Evolutionary conservation across 2,113 vertebrate genomes (phyloP).

Genomic region (Nibea albiflora): DNA sequence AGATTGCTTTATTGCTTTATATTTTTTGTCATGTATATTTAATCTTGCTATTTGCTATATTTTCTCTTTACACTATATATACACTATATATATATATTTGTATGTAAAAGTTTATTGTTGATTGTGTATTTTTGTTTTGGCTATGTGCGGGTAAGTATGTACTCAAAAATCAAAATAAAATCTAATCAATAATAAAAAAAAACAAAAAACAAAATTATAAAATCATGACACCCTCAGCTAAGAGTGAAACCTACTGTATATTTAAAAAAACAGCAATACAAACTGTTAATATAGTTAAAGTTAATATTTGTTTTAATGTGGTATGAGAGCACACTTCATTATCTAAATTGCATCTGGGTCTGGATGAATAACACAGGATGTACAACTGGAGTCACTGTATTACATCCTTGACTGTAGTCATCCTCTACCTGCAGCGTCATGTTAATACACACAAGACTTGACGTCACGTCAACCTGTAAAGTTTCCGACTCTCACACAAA

Average conservation of each 20-base stretch:
- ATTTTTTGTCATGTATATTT: too few species aligned
- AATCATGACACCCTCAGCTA: background rate
- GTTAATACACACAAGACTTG: background rate
- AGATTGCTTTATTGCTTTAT: too few species aligned
- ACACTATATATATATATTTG: too few species aligned
- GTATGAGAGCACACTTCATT: background rate
- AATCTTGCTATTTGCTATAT: too few species aligned
- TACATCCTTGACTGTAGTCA: conserved; percentile 53
- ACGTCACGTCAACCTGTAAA: background rate
- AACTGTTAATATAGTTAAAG: background rate
- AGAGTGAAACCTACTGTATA: background rate
- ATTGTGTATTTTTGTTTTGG: too few species aligned
- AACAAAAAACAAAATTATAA: background rate
- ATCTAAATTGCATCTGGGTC: conserved; percentile 29
- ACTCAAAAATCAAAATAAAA: too few species aligned
- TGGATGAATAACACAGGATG: conserved; percentile 46
- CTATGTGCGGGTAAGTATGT: too few species aligned
- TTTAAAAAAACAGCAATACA: background rate
- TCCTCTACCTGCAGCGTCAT: background rate
- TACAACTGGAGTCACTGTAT: background rate
- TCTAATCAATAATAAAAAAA: background rate
- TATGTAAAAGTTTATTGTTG: too few species aligned
- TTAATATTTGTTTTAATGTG: conserved; percentile 43
- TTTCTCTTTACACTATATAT: too few species aligned
- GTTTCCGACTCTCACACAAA: background rate